Evolutionary conservation across 2,888 invertebrate genomes (phyloP), one percentile per base, ranked within the genome.

Genomic region (Xylophagus ater): DNA sequence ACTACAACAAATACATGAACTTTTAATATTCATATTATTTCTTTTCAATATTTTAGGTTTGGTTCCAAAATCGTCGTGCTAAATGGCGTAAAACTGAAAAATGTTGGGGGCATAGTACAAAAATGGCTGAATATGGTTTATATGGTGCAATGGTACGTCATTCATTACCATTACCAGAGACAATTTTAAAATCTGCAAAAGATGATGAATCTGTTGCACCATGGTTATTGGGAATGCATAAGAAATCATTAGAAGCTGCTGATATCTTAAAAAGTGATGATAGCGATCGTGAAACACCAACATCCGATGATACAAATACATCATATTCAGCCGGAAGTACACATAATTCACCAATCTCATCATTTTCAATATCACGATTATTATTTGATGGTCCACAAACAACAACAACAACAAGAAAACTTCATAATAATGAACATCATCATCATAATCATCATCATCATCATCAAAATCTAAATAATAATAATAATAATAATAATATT

Each of bases 71-170:
- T 68, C 78, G 97, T 18, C 76, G 97, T 30, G 97, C 97, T 56
- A 97, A 97, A 64, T 98, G 97, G 97, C 81, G 97, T 46, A 98
- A 98, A 68, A 98, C 97, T 38, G 97, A 98, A 70, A 98, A 98
- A 64, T 96, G 94, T 53, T 98, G 98, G 98, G 98, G 98, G 33
- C 76, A 93, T 55, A 92, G 93, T 60, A 97, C 97, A 53, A 98
- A 97, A 60, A 98, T 98, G 98, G 98, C 98, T 49, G 98, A 98
- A 68, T 98, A 98, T 62, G 98, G 98, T 3, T 74, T 98, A 35
- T 98, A 98, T 67, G 98, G 98, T 1, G 98, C 98, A 51, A 98
- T 98, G 98, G 98, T 98, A 50, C 76, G 98, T 47, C 98, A 98
- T 69, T 96, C 96, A 33, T 74, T 98, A 48, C 98, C 98, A 1